Conservation (phyloP, 2,113 vertebrate species). For the Ornithorhynchus anatinus region DNA sequence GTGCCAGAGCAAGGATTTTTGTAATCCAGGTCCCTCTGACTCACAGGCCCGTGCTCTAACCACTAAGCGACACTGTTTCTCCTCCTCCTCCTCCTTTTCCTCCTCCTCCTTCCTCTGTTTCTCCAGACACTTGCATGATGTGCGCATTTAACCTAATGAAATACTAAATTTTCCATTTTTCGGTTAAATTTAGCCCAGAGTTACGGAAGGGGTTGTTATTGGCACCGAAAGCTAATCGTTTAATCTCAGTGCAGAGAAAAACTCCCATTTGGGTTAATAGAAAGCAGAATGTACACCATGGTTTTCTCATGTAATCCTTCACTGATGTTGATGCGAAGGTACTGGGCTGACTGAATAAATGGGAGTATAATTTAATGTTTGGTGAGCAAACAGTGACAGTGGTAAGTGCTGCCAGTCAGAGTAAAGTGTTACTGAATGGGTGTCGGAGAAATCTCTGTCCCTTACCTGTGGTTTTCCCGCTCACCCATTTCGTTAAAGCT, state of each 20-base stretch:
- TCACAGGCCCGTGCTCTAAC: no score
- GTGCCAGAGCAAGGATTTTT: no score
- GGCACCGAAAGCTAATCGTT: not conserved
- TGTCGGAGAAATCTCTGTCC: no score
- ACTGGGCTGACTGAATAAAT: not conserved
- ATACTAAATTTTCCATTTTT: not conserved
- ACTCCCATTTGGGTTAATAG: not conserved
- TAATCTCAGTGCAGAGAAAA: not conserved
- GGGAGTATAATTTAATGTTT: not conserved
- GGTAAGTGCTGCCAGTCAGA: no score
- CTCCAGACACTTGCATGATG: not conserved
- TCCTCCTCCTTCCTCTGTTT: not conserved
- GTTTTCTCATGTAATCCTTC: not conserved
- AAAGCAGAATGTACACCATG: not conserved
- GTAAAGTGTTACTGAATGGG: no score
- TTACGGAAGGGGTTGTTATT: not conserved
- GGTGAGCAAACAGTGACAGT: no score
- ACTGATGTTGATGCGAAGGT: fast-evolving
- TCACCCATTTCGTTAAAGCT: no score
- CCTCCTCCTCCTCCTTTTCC: not conserved
- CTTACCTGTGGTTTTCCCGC: no score
- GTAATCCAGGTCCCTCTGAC: no score
- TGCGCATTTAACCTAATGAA: not conserved
- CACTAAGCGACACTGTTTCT: no score
- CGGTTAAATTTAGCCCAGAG: not conserved